Evolutionary conservation across 2,113 vertebrate species (phyloP).

Genomic region (Albula glossodonta): DNA sequence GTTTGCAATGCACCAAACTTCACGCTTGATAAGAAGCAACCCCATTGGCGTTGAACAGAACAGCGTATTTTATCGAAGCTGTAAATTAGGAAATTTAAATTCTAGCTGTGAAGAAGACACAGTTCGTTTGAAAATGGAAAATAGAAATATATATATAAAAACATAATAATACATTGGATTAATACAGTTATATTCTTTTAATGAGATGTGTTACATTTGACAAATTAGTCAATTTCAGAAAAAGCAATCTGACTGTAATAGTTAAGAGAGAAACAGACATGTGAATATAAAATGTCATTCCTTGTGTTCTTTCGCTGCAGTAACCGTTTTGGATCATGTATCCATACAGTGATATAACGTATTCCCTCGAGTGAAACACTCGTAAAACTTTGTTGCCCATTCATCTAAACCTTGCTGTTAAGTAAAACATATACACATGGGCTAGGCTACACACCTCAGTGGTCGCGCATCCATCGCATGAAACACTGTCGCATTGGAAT

Average conservation of each 20-base stretch:
- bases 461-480: neutral
- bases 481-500: neutral
- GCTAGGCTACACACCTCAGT: neutral
- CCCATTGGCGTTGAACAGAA: slow-evolving; percentile 58
- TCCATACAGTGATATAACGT: neutral
- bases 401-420: neutral
- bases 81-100: slow-evolving; percentile 77
- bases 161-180: neutral
- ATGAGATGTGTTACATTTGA: neutral
- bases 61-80: slow-evolving; percentile 63
- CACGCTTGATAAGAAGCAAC: slow-evolving; percentile 68
- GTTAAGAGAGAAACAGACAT: neutral
- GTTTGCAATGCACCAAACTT: slow-evolving; percentile 74
- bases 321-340: too few species aligned
- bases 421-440: neutral
- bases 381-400: neutral
- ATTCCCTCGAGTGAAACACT: neutral
- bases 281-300: neutral
- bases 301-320: too few species aligned
- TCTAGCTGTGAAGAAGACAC: slow-evolving; percentile 60
- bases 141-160: too few species aligned
- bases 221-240: neutral
- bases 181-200: neutral
- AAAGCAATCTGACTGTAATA: neutral
- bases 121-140: neutral